Evolutionary conservation across 2,888 invertebrate species (phyloP), one percentile per base, ranked within the genome.

Genomic region (Aphidoletes aphidimyza): DNA sequence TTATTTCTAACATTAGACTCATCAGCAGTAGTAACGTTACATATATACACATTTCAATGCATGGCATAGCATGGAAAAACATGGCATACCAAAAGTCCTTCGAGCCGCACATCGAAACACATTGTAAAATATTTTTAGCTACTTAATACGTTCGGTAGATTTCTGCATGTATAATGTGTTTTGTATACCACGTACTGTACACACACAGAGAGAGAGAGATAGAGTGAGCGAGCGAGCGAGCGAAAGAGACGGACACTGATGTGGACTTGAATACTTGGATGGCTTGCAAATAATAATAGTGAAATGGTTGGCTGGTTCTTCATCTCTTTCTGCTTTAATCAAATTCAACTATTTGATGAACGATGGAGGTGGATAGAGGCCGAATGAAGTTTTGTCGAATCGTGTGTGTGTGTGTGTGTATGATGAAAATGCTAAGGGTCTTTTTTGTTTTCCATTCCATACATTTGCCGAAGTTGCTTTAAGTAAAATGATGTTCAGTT

Each of bases 331-430:
- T 69, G 11, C 30, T 69, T 69, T 69, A 69, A 69, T 69, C 30
- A 69, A 69, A 69, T 69, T 30, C 69, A 69, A 69, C 69, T 69
- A 69, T 69, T 69, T 30, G 69, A 69, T 69, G 69, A n/a, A 30
- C 34, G 30, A 14, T 69, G 69, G 30, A 9, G 9, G 26, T 69
- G 34, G 69, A 30, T 69, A 69, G 69, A 69, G 30, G 14, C 11
- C 14, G 14, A n/a, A n/a, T n/a, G 42, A 69, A 69, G 34, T 69
- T 69, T 69, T 2, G 30, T n/a, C n/a, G n/a, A n/a, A n/a, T n/a
- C n/a, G n/a, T n/a, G n/a, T n/a, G n/a, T n/a, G n/a, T n/a, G n/a
- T 30, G 30, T 69, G 22, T 47, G 22, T 54, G 54, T 54, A 54
- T n/a, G 54, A 54, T 54, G 69, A 54, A n/a, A 54, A 54, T 54